phyloP scores from a whole-genome alignment of 2,797 vertebrate genomes.

The Peromyscus attwateri region DNA sequence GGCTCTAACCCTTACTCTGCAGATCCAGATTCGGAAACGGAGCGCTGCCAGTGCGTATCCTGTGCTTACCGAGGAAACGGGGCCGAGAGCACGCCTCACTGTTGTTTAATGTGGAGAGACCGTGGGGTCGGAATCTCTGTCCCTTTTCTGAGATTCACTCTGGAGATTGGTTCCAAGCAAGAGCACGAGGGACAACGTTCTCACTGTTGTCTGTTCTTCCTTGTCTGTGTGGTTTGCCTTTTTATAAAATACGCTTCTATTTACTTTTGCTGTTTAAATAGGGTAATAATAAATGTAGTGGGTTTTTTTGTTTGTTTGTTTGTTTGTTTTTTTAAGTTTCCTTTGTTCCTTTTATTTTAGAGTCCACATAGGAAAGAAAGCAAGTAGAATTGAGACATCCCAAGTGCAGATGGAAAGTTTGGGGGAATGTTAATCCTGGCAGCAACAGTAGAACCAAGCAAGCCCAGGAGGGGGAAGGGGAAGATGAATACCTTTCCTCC shows the following conservation, averaged over 20 bases:
- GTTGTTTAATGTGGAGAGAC: background rate
- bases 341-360: constrained; percentile 41
- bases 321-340: background rate
- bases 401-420: background rate
- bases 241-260: background rate
- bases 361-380: constrained; percentile 20
- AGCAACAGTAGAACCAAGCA: background rate
- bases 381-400: background rate
- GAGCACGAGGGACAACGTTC: background rate
- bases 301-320: background rate
- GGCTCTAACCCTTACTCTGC: background rate
- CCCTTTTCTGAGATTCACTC: background rate
- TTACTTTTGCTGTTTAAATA: constrained; percentile 60
- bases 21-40: background rate
- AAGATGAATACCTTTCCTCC: background rate
- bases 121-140: background rate
- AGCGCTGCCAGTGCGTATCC: background rate
- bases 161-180: background rate
- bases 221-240: background rate
- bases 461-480: background rate
- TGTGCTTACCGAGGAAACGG: background rate
- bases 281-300: background rate
- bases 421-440: background rate
- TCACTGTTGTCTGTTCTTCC: background rate
- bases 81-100: background rate